These are phyloP conservation scores for Galerucella calmariensis DNA, from an alignment of 2,888 invertebrate species.

Conservation along the genomic window DNA sequence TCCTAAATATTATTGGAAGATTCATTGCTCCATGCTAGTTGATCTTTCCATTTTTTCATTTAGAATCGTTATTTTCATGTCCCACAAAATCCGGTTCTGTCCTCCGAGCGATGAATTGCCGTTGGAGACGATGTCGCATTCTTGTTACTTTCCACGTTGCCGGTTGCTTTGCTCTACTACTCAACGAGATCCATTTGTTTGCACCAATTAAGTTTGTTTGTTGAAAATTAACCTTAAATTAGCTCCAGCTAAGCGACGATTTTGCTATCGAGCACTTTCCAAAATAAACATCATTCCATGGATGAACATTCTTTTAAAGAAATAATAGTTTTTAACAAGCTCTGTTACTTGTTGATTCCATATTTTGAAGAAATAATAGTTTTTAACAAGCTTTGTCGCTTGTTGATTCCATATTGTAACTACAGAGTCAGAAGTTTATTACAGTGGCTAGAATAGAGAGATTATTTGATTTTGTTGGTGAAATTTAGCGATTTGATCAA, in stretches of 20 bases:
- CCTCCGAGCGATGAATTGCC: not conserved
- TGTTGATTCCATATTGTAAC: not conserved
- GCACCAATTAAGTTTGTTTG: slow-evolving; percentile 61
- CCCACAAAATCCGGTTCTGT: not conserved
- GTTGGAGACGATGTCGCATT: not conserved
- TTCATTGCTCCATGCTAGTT: too few relatives aligned
- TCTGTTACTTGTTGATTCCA: not conserved
- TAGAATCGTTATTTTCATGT: not conserved
- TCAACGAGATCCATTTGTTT: slow-evolving; percentile 56
- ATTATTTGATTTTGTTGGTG: too few relatives aligned
- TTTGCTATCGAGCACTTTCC: slow-evolving; percentile 41
- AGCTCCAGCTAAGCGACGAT: slow-evolving; percentile 53
- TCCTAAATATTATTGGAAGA: too few relatives aligned
- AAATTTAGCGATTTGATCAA: too few relatives aligned
- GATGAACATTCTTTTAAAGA: not conserved
- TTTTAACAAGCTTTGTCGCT: not conserved
- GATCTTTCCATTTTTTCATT: not conserved
- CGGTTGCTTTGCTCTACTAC: slow-evolving; percentile 36
- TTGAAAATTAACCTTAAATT: slow-evolving; percentile 59
- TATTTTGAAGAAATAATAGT: not conserved
- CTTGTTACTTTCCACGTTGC: not conserved
- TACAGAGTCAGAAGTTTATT: not conserved
- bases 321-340: not conserved
- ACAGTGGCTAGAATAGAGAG: too few relatives aligned
- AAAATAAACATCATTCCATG: slow-evolving; percentile 1